A percentile compares a stretch with the other conserved stretches of the same genome.
Conservation (phyloP, 2,113 vertebrate species). For the Gasterosteus nipponicus region DNA sequence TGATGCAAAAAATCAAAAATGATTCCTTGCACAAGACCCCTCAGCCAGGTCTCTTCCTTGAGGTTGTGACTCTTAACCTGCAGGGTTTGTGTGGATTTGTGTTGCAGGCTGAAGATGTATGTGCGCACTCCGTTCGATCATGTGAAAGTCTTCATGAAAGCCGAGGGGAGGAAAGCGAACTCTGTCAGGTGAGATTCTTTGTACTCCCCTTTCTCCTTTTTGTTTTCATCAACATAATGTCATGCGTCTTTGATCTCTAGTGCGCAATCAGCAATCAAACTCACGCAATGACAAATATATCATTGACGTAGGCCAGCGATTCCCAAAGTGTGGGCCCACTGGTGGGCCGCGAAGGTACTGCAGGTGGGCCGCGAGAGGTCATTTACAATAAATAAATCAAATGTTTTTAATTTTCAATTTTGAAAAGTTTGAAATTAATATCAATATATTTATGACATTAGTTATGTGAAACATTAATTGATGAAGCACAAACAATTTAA, state of each 20-base stretch:
- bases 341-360: no score
- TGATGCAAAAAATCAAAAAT: neutral
- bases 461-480: no score
- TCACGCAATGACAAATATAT: no score
- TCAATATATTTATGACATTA: no score
- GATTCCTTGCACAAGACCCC: no score
- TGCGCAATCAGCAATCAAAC: neutral
- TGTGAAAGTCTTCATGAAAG: conserved; percentile 90
- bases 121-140: conserved; percentile 71
- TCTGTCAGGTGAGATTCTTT: conserved; percentile 83
- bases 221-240: neutral
- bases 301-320: no score
- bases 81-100: conserved; percentile 40
- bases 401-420: no score
- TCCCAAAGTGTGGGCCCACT: no score
- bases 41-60: neutral
- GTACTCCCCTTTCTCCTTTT: neutral
- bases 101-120: conserved; percentile 91
- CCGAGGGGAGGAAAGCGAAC: conserved; percentile 86
- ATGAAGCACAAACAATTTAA: no score
- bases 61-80: neutral
- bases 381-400: no score
- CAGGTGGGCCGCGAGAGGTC: no score
- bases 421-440: no score
- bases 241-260: neutral